Evolutionary conservation across 2,113 vertebrate genomes (phyloP), one percentile per base, ranked within the genome.

Genomic region (Macaca nemestrina): DNA sequence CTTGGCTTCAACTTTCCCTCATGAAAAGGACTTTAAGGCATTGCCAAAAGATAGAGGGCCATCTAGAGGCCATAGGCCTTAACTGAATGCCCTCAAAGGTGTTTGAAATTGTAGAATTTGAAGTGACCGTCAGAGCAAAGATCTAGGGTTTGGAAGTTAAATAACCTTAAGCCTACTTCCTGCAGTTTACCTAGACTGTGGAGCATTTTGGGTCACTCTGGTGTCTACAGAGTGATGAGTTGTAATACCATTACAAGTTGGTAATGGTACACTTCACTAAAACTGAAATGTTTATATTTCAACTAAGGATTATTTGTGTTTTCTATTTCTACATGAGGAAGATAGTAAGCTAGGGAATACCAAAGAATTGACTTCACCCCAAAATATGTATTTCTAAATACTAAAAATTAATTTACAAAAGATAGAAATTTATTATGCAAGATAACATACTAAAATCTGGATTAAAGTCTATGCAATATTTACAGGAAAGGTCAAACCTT

Each of bases 401-500:
- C 2, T 43, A 67, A 83, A 93, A 86, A n/a, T 64, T 86, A 79
- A 70, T 81, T 79, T 43, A 73, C 84, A 90, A 86, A 88, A 93
- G 30, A n/a, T 13, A 43, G 50, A 76, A 27, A 12, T 80, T 70
- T 88, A 23, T 76, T 59, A 55, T 27, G 25, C 22, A 55, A 64
- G 23, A 38, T 68, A 87, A 68, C 17, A 2, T 30, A n/a, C 13
- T 55, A 40, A 30, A 45, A 40, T 73, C 76, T 81, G 67, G 40
- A 61, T 30, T 40, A 25, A 52, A 84, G 90, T 45, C 35, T 55
- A 38, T 0, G 18, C 48, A 57, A 2, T 50, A 18, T 70, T n/a
- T 50, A 72, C 10, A 64, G 14, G 48, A 81, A 85, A 86, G 86
- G 40, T 55, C 68, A 84, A 80, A 70, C 13, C 27, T 89, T 35